These are phyloP conservation scores for Xenopus petersii DNA, from an alignment of 2,797 vertebrate species.

Conservation along the genomic window DNA sequence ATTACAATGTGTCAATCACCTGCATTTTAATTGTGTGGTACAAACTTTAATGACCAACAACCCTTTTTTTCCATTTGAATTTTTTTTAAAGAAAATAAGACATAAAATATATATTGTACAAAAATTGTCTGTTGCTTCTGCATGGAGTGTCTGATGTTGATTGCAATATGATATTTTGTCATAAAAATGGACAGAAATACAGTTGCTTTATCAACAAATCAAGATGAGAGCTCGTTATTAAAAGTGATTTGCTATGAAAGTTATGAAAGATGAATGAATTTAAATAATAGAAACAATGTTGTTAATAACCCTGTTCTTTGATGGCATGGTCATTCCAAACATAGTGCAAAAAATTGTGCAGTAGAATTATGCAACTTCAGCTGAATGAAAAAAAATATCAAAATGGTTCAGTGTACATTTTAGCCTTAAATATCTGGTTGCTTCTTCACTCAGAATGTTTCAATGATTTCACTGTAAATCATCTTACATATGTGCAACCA, in stretches of 20 bases:
- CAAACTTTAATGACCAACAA: constrained; percentile 43
- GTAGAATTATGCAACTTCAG: constrained; percentile 75
- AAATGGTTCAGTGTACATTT: constrained; percentile 58
- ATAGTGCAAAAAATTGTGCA: constrained; percentile 99
- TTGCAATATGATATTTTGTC: constrained; percentile 35
- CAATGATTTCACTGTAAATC: constrained; percentile 64
- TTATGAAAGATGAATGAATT: constrained; percentile 55
- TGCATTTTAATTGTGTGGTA: constrained; percentile 55
- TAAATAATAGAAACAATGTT: constrained; percentile 83
- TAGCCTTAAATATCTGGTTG: constrained; percentile 50
- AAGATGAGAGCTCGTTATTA: constrained; percentile 31
- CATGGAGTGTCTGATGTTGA: constrained; percentile 36
- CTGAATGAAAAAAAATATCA: constrained; percentile 59
- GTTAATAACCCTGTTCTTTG: constrained; percentile 82
- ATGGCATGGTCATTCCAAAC: constrained; percentile 77
- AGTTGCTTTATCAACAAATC: constrained; percentile 31
- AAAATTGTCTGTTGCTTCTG: constrained; percentile 50
- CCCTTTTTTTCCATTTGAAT: constrained; percentile 35
- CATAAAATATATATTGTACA: constrained; percentile 53
- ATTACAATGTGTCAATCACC: constrained; percentile 63
- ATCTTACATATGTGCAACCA: constrained; percentile 57
- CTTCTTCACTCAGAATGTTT: constrained; percentile 59
- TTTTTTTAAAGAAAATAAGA: constrained; percentile 51
- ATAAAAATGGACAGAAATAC: constrained; percentile 30
- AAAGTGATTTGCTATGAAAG: constrained; percentile 37